Evolutionary conservation across 2,888 invertebrate genomes (phyloP).

Genomic region (Dryococelus australis): DNA sequence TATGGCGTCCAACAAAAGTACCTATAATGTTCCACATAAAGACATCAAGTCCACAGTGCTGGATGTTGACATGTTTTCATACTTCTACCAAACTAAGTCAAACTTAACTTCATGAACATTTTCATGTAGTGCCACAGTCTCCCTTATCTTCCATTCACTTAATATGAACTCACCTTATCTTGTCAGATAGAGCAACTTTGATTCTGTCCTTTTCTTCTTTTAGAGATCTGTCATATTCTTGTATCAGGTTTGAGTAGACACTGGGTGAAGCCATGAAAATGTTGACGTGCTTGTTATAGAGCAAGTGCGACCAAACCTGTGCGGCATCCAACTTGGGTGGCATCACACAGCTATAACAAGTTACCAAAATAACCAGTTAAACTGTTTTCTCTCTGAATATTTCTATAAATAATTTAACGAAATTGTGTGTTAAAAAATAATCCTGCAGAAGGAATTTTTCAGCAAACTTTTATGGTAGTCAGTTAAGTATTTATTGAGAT

Average conservation of each 20-base stretch:
- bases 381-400: not conserved
- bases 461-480: too few species aligned
- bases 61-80: too few species aligned
- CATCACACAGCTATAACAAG: conserved; percentile 54
- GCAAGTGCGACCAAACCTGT: conserved; percentile 74
- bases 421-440: too few species aligned
- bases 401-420: conserved; percentile 6
- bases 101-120: too few species aligned
- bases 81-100: too few species aligned
- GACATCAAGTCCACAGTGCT: too few species aligned
- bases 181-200: conserved; percentile 59
- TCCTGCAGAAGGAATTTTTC: too few species aligned
- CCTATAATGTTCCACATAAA: too few species aligned
- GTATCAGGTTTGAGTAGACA: conserved; percentile 80
- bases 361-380: not conserved
- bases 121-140: too few species aligned
- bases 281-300: conserved; percentile 73
- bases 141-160: too few species aligned
- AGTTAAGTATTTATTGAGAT: too few species aligned
- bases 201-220: conserved; percentile 66
- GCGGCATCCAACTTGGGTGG: conserved; percentile 69
- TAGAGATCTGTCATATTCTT: conserved; percentile 68
- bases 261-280: conserved; percentile 90
- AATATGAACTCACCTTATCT: conserved; percentile 60
- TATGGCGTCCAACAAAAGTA: too few species aligned